phyloP scores from a whole-genome alignment of 2,888 invertebrate genomes.

The Emesis castigata region DNA sequence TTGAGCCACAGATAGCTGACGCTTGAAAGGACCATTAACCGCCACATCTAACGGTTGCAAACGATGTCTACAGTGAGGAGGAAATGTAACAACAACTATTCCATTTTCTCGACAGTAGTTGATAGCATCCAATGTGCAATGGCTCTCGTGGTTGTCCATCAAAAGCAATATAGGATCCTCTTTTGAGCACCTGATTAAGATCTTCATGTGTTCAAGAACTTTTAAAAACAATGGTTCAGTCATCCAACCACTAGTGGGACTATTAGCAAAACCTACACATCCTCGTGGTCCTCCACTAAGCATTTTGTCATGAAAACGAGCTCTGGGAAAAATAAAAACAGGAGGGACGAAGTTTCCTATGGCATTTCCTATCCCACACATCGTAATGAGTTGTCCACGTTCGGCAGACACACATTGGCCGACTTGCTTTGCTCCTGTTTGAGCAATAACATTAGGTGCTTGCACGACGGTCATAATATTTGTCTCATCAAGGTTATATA shows the following conservation, averaged over 20 bases:
- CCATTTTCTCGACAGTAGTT: background rate
- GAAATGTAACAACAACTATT: conserved; percentile 37
- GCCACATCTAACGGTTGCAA: conserved; percentile 52
- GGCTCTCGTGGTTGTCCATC: too few species aligned
- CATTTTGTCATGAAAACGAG: conserved; percentile 60
- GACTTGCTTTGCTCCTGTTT: conserved; percentile 46
- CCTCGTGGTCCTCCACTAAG: conserved; percentile 54
- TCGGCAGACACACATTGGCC: conserved; percentile 58
- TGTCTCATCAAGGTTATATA: too few species aligned
- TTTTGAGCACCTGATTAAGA: background rate
- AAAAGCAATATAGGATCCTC: background rate
- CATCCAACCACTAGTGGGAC: conserved; percentile 70
- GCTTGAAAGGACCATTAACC: conserved; percentile 47
- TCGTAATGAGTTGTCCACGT: conserved; percentile 62
- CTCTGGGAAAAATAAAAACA: conserved; percentile 60
- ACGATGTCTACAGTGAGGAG: conserved; percentile 50
- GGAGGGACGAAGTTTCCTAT: conserved; percentile 67
- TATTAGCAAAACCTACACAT: conserved; percentile 67
- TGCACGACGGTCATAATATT: too few species aligned
- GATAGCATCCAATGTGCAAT: too few species aligned
- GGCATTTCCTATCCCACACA: conserved; percentile 64
- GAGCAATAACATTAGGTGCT: conserved; percentile 59
- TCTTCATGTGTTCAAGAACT: conserved; percentile 37
- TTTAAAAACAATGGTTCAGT: conserved; percentile 69
- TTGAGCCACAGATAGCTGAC: conserved; percentile 36